Evolutionary conservation across 2,888 invertebrate species (phyloP).

Genomic region (Quadroppia sp.): DNA sequence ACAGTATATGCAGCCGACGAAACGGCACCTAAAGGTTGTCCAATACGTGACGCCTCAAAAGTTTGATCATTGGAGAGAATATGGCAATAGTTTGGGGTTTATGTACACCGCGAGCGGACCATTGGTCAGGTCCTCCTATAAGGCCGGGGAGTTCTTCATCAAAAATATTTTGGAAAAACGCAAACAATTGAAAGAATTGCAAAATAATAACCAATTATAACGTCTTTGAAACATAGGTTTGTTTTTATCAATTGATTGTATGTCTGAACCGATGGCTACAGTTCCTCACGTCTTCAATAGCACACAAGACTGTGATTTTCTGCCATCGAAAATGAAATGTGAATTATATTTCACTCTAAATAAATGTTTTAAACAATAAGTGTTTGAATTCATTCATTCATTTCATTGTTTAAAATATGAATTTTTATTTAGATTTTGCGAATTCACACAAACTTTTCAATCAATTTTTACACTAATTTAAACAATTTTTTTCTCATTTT

Average conservation of each 20-base stretch:
- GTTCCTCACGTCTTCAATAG: constrained; percentile 12
- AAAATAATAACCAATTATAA: neutral
- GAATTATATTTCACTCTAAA: constrained; percentile 22
- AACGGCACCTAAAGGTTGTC: constrained; percentile 80
- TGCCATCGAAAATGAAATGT: neutral
- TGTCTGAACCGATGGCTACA: constrained; percentile 5
- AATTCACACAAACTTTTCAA: constrained; percentile 6
- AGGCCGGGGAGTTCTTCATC: constrained; percentile 94
- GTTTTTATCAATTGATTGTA: neutral
- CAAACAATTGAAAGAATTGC: constrained; percentile 3
- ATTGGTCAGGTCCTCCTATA: constrained; percentile 90
- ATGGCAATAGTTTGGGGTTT: constrained; percentile 81
- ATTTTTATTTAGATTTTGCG: constrained; percentile 21
- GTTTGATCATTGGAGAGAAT: constrained; percentile 75
- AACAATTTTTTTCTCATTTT: too few species aligned
- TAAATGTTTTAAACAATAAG: neutral
- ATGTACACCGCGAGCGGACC: constrained; percentile 96
- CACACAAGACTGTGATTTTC: constrained; percentile 4
- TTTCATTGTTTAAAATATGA: neutral
- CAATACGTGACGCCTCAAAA: constrained; percentile 96
- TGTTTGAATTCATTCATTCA: neutral
- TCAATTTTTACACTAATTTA: neutral
- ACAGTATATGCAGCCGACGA: constrained; percentile 99
- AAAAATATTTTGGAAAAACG: constrained; percentile 66
- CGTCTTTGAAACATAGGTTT: neutral